Percentiles rank a stretch among this genome's conserved stretches.
Conservation (phyloP, 2,888 invertebrate genomes). For the Bellardia pandia region DNA sequence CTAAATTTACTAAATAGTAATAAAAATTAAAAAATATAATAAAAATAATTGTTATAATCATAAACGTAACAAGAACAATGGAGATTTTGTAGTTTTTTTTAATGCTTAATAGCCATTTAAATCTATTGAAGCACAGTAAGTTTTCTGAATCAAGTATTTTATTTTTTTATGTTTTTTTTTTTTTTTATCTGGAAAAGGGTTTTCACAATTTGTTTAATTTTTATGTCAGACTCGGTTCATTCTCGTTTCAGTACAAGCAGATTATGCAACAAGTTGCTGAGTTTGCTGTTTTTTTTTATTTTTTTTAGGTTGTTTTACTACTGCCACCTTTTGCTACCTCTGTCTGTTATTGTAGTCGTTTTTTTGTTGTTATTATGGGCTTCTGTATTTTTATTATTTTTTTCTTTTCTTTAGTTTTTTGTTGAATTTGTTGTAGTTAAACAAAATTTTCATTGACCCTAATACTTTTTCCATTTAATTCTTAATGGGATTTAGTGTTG, state of each 20-base stretch:
- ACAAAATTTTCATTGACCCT: slow-evolving; percentile 70
- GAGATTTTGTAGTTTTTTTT: slow-evolving; percentile 14
- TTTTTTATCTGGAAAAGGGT: slow-evolving; percentile 13
- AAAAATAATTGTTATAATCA: not conserved
- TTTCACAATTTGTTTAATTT: slow-evolving; percentile 17
- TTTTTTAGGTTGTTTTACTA: slow-evolving; percentile 25
- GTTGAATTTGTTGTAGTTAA: slow-evolving; percentile 37
- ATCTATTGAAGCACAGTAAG: not conserved
- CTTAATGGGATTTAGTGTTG: slow-evolving; percentile 71
- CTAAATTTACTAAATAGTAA: not conserved
- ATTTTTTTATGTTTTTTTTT: not conserved
- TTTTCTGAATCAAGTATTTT: not conserved
- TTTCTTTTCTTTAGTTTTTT: not conserved
- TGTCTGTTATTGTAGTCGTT: not conserved
- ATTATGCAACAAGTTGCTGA: slow-evolving; percentile 69
- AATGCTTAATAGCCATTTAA: slow-evolving; percentile 43
- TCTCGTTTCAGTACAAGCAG: slow-evolving; percentile 3
- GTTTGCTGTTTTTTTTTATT: slow-evolving; percentile 6
- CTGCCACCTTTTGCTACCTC: slow-evolving; percentile 12
- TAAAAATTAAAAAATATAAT: not conserved
- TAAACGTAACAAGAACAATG: not conserved
- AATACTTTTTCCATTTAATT: slow-evolving; percentile 71
- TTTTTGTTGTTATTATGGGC: slow-evolving; percentile 33
- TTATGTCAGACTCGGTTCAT: not conserved
- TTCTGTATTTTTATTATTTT: slow-evolving; percentile 34